phyloP scores from a whole-genome alignment of 2,797 vertebrate species.

The Characodon lateralis region DNA sequence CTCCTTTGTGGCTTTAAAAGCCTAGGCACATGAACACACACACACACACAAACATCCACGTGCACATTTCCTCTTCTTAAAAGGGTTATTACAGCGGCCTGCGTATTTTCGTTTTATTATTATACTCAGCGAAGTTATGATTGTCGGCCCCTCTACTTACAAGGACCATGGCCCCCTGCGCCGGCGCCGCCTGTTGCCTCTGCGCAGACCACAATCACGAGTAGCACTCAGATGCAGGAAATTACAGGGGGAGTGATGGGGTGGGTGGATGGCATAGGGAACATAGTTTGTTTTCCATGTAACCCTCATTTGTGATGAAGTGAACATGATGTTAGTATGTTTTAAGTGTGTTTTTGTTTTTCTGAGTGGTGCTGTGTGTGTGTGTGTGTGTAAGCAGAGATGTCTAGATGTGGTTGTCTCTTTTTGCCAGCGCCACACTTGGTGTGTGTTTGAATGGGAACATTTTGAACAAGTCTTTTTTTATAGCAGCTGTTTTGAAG shows the following conservation, averaged over 20 bases:
- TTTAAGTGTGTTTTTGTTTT: not conserved
- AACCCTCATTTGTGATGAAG: slow-evolving; percentile 17
- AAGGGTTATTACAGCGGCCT: slow-evolving; percentile 84
- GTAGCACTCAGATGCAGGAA: slow-evolving; percentile 73
- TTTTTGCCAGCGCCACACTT: slow-evolving; percentile 34
- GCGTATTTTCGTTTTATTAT: slow-evolving; percentile 68
- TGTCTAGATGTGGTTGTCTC: slow-evolving; percentile 18
- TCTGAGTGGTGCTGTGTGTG: not conserved
- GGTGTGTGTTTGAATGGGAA: slow-evolving; percentile 31
- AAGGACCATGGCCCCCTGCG: slow-evolving; percentile 52
- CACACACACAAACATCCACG: not conserved
- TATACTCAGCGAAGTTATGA: slow-evolving; percentile 68
- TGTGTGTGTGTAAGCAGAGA: slow-evolving; percentile 10
- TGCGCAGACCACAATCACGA: slow-evolving; percentile 67
- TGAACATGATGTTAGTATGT: not conserved
- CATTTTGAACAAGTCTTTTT: slow-evolving; percentile 23
- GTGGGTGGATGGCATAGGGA: slow-evolving; percentile 28
- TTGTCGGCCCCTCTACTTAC: slow-evolving; percentile 57
- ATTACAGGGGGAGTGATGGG: slow-evolving; percentile 62
- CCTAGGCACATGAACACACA: slow-evolving; percentile 50
- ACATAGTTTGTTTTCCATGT: slow-evolving; percentile 35
- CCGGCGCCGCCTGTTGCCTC: slow-evolving; percentile 34
- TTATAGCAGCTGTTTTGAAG: slow-evolving; percentile 34
- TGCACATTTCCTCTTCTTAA: slow-evolving; percentile 43
- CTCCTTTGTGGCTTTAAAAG: slow-evolving; percentile 84